Evolutionary conservation across 2,888 invertebrate species (phyloP), one percentile per base, ranked within the genome.

Genomic region (Orthosia incerta): DNA sequence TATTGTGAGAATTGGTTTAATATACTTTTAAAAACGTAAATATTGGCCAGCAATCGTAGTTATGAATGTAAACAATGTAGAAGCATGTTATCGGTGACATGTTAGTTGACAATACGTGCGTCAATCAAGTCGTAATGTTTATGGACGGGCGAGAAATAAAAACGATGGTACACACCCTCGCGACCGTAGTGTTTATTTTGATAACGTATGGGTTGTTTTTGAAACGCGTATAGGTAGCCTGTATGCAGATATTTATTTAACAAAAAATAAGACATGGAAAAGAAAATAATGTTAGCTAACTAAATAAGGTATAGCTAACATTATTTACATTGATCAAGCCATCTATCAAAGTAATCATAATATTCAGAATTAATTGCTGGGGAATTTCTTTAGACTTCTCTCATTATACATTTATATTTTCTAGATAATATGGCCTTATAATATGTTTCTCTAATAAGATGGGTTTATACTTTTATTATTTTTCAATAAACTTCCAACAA

Each of bases 51-150:
- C 4, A 45, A 16, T 26, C 31, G 48, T 15, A 53, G 70, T 53
- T 51, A 18, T 59, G 13, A 18, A 46, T 39, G 78, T 77, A 69
- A 74, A 74, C 16, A 78, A 51, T 3, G 46, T 59, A 53, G 59
- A 69, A 50, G 50, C n/a, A 20, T 45, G 45, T 57, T 56, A 46
- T 51, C 77, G 56, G 15, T 15, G 72, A n/a, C 57, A 45, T 50
- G 57, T 59, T 50, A 7, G 48, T 23, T 48, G 48, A 48, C 73
- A 64, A 48, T 13, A 45, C 20, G 48, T 57, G n/a, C 39, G 69
- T 46, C 74, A 31, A 5, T 45, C 51, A n/a, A 20, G n/a, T 46
- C 2, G 53, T 55, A 9, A n/a, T 69, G 59, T 78, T 59, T 69
- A 51, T 23, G 57, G 31, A 5, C 20, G 18, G 12, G 13, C 1